Evolutionary conservation across 2,113 vertebrate species (phyloP).

Genomic region (Neolamprologus modestus): DNA sequence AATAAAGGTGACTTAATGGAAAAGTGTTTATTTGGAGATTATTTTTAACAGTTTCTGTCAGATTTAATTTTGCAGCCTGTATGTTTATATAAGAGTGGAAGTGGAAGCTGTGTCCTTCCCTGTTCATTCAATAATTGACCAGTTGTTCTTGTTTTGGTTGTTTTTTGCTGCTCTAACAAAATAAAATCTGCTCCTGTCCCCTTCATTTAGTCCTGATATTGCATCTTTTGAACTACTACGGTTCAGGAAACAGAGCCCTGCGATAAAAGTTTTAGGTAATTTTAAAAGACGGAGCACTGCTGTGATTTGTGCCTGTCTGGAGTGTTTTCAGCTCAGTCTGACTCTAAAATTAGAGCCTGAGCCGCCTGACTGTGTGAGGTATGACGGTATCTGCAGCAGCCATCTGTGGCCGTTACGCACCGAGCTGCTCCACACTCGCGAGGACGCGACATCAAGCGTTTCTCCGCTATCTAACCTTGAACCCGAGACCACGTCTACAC

Average conservation of each 20-base stretch:
- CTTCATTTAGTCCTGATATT: not conserved
- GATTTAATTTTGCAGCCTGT: not conserved
- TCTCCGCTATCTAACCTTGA: not conserved
- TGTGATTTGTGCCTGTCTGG: not conserved
- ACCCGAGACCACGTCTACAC: not conserved
- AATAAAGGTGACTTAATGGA: not conserved
- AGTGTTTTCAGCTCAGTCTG: not conserved
- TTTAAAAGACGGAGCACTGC: not conserved
- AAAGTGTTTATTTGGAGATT: not conserved
- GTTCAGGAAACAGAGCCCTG: fast-evolving
- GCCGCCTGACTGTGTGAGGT: not conserved
- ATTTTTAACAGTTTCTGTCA: not conserved
- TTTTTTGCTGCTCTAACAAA: not conserved
- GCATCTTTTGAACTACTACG: fast-evolving
- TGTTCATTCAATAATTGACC: not conserved
- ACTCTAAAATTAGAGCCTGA: not conserved
- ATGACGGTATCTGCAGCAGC: not conserved
- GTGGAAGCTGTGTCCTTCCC: not conserved
- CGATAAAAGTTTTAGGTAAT: not conserved
- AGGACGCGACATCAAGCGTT: not conserved
- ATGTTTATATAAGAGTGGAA: not conserved
- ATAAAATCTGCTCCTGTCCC: fast-evolving
- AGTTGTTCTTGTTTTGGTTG: not conserved
- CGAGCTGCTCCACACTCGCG: not conserved
- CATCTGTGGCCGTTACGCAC: not conserved